Evolutionary conservation across 2,888 invertebrate genomes (phyloP).

Genomic region (Lepidocyrtinus sp.): DNA sequence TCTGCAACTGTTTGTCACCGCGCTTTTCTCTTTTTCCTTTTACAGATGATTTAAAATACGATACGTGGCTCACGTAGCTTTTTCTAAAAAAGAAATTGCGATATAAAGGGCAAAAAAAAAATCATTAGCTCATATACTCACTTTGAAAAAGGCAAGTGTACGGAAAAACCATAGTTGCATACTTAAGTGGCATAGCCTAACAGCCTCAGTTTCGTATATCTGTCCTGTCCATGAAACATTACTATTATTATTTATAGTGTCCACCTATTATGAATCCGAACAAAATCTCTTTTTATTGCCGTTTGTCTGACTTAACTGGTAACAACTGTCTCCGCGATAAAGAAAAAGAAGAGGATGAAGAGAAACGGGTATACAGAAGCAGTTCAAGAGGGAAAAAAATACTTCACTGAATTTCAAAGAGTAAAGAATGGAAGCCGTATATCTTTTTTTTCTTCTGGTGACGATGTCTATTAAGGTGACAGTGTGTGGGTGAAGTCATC

Average conservation of each 20-base stretch:
- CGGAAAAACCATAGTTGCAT: too few relatives aligned
- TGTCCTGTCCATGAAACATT: slow-evolving; percentile 19
- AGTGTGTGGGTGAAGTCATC: slow-evolving; percentile 62
- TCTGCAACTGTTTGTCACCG: slow-evolving; percentile 8
- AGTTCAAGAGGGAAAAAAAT: slow-evolving; percentile 9
- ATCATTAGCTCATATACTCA: too few relatives aligned
- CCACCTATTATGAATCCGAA: slow-evolving; percentile 33
- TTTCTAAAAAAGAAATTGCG: too few relatives aligned
- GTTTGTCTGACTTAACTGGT: slow-evolving; percentile 45
- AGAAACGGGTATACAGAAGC: slow-evolving; percentile 15
- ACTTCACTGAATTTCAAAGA: background rate
- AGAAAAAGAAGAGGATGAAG: slow-evolving; percentile 25
- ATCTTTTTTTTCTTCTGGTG: slow-evolving; percentile 49
- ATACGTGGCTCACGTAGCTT: background rate
- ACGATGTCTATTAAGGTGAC: slow-evolving; percentile 64
- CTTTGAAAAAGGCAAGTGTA: too few relatives aligned
- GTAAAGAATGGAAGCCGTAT: slow-evolving; percentile 26
- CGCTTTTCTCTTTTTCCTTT: slow-evolving; percentile 14
- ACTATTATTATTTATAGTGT: slow-evolving; percentile 52
- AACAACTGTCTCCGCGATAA: slow-evolving; percentile 35
- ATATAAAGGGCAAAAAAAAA: too few relatives aligned
- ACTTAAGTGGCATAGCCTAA: too few relatives aligned
- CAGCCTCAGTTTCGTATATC: too few relatives aligned
- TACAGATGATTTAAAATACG: slow-evolving; percentile 8
- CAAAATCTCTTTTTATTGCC: slow-evolving; percentile 39